These are phyloP conservation scores for Lydus trimaculatus DNA, from an alignment of 2,888 invertebrate genomes.

Conservation along the genomic window DNA sequence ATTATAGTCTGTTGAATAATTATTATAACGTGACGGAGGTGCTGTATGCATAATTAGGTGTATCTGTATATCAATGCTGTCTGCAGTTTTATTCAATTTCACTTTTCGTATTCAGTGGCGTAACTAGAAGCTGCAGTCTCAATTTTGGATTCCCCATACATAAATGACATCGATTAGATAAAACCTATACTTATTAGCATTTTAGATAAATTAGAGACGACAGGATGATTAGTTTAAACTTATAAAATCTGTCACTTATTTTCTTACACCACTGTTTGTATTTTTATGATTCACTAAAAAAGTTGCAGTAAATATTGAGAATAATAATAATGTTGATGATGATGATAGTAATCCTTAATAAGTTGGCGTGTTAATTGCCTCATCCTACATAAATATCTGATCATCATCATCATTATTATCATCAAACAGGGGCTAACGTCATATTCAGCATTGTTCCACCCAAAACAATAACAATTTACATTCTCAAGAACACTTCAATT, in stretches of 20 bases:
- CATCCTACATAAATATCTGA: background rate
- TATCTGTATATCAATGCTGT: background rate
- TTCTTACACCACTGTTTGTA: background rate
- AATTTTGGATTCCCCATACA: too few species aligned
- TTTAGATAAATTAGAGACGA: too few species aligned
- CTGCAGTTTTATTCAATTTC: background rate
- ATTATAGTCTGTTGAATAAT: constrained; percentile 4
- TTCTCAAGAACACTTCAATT: constrained; percentile 21
- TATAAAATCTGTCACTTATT: too few species aligned
- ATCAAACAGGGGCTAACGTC: background rate
- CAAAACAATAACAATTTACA: constrained; percentile 22
- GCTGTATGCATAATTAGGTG: background rate
- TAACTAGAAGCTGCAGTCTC: too few species aligned
- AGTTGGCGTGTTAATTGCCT: background rate
- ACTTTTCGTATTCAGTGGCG: background rate
- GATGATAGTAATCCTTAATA: background rate
- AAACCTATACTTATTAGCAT: too few species aligned
- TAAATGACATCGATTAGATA: too few species aligned
- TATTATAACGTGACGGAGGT: background rate
- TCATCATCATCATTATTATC: background rate
- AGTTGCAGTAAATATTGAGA: background rate
- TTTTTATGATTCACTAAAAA: background rate
- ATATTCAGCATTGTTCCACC: constrained; percentile 7
- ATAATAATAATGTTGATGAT: background rate
- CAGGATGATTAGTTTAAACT: too few species aligned